Conservation (phyloP, 2,797 vertebrate species). For the Etheostoma perlongum region DNA sequence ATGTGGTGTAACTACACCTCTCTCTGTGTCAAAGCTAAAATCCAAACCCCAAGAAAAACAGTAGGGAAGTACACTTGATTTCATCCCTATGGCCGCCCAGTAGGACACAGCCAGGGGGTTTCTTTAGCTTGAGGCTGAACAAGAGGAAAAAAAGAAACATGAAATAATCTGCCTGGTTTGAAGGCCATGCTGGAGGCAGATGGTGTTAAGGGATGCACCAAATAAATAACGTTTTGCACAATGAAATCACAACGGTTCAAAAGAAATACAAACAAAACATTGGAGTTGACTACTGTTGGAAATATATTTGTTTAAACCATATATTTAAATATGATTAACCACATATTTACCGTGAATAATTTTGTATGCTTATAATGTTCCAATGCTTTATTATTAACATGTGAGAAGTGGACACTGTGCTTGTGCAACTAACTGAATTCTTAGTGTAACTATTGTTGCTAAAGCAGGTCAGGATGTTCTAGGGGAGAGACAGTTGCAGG, state of each 20-base stretch:
- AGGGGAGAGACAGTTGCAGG: too few species aligned
- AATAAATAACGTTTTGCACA: slow-evolving; percentile 48
- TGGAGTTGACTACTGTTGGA: slow-evolving; percentile 7
- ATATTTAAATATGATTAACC: too few species aligned
- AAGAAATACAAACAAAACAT: slow-evolving; percentile 37
- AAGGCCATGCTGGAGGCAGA: slow-evolving; percentile 35
- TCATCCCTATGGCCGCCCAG: slow-evolving; percentile 30
- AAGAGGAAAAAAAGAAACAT: slow-evolving; percentile 33
- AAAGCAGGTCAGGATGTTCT: too few species aligned
- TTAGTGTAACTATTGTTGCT: too few species aligned
- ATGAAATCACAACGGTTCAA: slow-evolving; percentile 41
- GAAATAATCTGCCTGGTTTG: slow-evolving; percentile 53
- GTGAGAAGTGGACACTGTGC: too few species aligned
- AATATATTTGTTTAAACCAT: too few species aligned
- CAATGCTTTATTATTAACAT: too few species aligned
- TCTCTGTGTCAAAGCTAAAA: slow-evolving; percentile 40
- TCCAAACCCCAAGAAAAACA: slow-evolving; percentile 35
- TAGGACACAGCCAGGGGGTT: slow-evolving; percentile 31
- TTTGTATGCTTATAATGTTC: too few species aligned
- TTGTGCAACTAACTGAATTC: too few species aligned
- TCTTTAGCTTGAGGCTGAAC: slow-evolving; percentile 54
- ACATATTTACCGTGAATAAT: too few species aligned
- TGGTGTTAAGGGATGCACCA: slow-evolving; percentile 29
- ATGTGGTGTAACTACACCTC: slow-evolving; percentile 38
- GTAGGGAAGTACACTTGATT: slow-evolving; percentile 42